Base-by-base conservation (phyloP, 2,113 vertebrate species). In the Mirounga angustirostris region DNA sequence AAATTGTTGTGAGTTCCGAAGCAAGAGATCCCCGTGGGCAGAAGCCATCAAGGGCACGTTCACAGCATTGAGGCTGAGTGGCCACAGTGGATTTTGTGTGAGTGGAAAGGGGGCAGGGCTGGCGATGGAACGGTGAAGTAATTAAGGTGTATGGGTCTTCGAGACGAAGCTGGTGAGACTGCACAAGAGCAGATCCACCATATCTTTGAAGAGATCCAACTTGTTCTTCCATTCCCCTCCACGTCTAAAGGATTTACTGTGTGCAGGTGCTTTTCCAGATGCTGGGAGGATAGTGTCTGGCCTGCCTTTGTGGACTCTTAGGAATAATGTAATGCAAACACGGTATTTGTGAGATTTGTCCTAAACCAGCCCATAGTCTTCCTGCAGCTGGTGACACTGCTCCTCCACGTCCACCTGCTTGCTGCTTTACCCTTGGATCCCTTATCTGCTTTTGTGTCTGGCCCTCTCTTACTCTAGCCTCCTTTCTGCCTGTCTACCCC, bases 51-150 rank as follows among this genome's bases (percentile, higher is more conserved):
- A 43, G 26, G 30, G 54, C 3, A 2, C 9, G 12, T 18, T 16
- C 50, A 6, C 9, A 2, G 21, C 22, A 0, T 4, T 10, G 36
- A 26, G 30, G 30, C 12, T 28, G 21, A 26, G 19, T 28, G 74
- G 30, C 83, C 76, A n/a, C 28, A 26, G 21, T n/a, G 40, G 52
- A 0, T 11, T 22, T 36, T 30, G 40, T n/a, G 82, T 12, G 21
- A 21, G 1, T 58, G 50, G 26, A 50, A 19, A 83, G 65, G 30
- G 46, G 16, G 4, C 1, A 5, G 50, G 30, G 9, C 22, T 18
- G 80, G n/a, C 2, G 10, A 3, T 5, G 28, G 7, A 2, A 6
- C 4, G 1, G 6, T 12, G n/a, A 24, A 4, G n/a, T 7, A 1
- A 26, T 24, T 30, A 4, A 19, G 50, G n/a, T 21, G 7, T 10